Base-by-base conservation (phyloP, 2,888 invertebrate genomes). In the Coremacera marginata region DNA sequence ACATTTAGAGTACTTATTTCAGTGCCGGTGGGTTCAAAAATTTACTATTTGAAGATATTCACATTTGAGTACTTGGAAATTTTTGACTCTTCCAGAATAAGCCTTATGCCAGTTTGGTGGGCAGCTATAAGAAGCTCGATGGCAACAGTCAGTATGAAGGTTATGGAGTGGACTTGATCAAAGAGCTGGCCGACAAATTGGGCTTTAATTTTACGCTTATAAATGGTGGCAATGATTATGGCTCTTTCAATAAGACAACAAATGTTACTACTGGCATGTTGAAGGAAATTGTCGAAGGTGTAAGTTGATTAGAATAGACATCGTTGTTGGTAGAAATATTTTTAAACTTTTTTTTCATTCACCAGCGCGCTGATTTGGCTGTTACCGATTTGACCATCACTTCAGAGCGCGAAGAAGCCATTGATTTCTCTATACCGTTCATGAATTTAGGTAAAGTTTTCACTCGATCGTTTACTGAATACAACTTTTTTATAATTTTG, bases 401-500 rank as follows among this genome's bases (percentile, higher is more conserved):
- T 2, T 94, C 97, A 49, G 94, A 95, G 79, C 92, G 98, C 55
- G 96, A 97, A 86, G 92, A 92, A 84, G 96, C 94, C 14, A 96
- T 97, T 0, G 98, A 98, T 89, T 98, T 98, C 86, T 97, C 98
- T 0, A 95, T 95, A 90, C 98, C 98, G 0, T 98, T 98, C 87
- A 96, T 98, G 95, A 97, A 96, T 88, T 91, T 98, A 80, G 94
- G 93, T 92, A 87, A n/a, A 14, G 68, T 60, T 70, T 25, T 22
- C 5, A 67, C 3, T 49, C 19, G 8, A 14, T 9, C 14, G 37
- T 65, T 27, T 57, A 44, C 5, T 37, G 51, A 57, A 14, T 11
- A 44, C 11, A 16, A 19, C 19, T 65, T 5, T 34, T n/a, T 19
- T 5, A 31, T 31, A 31, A 31, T 4, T 4, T 31, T 31, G 31